Evolutionary conservation across 2,888 invertebrate genomes (phyloP).

Genomic region (Chirona hameri): DNA sequence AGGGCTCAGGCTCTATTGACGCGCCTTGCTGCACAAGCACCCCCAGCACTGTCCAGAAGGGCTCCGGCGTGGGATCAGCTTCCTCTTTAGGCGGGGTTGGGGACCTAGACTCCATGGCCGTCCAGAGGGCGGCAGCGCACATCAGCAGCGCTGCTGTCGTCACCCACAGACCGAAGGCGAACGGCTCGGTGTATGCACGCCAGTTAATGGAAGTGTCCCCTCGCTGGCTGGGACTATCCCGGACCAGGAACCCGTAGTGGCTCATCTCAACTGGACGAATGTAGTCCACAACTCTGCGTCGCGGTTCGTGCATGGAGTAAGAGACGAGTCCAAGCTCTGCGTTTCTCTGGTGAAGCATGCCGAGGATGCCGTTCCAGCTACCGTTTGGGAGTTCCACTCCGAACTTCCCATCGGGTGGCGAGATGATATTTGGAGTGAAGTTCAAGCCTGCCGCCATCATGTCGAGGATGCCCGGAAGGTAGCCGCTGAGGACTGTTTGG

Average conservation of each 20-base stretch:
- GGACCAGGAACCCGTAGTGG: background rate
- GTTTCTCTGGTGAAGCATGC: background rate
- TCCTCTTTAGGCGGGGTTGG: background rate
- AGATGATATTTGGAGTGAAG: background rate
- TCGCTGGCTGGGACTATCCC: background rate
- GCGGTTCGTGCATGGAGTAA: background rate
- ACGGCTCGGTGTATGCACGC: background rate
- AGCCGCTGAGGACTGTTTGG: background rate
- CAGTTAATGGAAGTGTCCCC: background rate
- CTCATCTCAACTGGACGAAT: background rate
- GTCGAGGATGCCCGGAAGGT: background rate
- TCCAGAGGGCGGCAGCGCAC: background rate
- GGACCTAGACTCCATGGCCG: background rate
- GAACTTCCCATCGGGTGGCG: background rate
- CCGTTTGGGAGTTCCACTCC: background rate
- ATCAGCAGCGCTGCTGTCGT: background rate
- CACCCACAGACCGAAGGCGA: background rate
- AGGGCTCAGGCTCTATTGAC: constrained; percentile 28
- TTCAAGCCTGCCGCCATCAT: background rate
- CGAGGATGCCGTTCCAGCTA: background rate
- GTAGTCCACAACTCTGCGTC: background rate
- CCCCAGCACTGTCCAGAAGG: background rate
- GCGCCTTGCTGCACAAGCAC: background rate
- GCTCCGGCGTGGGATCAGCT: background rate
- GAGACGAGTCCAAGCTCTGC: background rate